Percentiles rank a stretch among this genome's conserved stretches.
These are phyloP conservation scores for Megastigmus dorsalis DNA, from an alignment of 2,888 invertebrate genomes.

Conservation along the genomic window DNA sequence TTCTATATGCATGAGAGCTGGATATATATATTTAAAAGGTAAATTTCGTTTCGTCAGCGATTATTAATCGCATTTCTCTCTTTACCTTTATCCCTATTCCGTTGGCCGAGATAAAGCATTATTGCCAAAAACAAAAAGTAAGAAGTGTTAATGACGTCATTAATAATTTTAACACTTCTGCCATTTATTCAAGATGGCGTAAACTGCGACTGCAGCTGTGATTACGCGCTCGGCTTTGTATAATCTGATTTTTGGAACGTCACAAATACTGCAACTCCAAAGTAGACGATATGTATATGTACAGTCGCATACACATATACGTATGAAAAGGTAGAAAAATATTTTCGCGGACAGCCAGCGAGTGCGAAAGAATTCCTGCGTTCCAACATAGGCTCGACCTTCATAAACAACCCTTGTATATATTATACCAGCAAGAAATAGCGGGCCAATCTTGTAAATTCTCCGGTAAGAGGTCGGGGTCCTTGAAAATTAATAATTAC, in stretches of 20 bases:
- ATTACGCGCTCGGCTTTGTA: no score
- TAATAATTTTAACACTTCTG: not conserved
- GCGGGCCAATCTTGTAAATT: no score
- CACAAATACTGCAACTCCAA: not conserved
- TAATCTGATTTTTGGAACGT: not conserved
- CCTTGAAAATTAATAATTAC: slow-evolving; percentile 48
- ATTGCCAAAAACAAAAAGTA: slow-evolving; percentile 13
- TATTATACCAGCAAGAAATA: no score
- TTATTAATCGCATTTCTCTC: not conserved
- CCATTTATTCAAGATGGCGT: not conserved
- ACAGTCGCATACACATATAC: not conserved
- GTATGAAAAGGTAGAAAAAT: no score
- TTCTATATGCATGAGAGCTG: no score
- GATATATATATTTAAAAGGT: slow-evolving; percentile 39
- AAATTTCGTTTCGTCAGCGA: slow-evolving; percentile 50
- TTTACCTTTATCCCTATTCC: not conserved
- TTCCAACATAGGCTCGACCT: no score
- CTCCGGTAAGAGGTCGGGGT: no score
- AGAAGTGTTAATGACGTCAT: slow-evolving; percentile 11
- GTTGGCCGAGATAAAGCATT: not conserved
- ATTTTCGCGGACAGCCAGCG: not conserved
- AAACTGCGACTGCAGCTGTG: not conserved
- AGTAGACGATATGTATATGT: no score
- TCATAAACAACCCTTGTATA: no score
- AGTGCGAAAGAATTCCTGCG: not conserved